Base-by-base conservation (phyloP, 2,888 invertebrate genomes). In the Pristionchus exspectatus region DNA sequence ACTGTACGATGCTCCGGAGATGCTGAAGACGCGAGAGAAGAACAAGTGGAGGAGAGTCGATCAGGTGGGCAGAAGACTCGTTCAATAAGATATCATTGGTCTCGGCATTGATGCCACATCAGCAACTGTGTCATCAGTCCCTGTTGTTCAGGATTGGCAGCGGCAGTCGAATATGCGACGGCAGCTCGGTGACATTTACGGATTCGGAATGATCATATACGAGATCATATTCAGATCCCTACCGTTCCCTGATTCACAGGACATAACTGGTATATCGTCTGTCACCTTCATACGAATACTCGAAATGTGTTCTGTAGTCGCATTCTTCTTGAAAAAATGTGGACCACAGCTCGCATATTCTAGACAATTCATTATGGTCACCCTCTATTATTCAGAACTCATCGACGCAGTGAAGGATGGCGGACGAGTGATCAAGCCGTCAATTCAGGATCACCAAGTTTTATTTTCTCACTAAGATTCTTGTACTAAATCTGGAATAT, bases 121-220 rank as follows among this genome's bases (percentile, higher is more conserved):
- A n/a, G n/a, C n/a, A n/a, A n/a, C n/a, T n/a, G n/a, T n/a, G n/a
- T n/a, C n/a, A n/a, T n/a, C n/a, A n/a, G n/a, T n/a, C n/a, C n/a
- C n/a, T n/a, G n/a, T n/a, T n/a, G n/a, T 7, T 50, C 24, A 69
- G 16, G 83, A 83, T 27, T 89, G 89, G 89, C 38, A 38, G 21
- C 33, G 83, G 18, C 81, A 81, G 12, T 63, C 89, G 1, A n/a
- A n/a, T 16, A 21, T 1, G 18, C 12, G 91, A 2, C 90, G 94
- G 38, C 93, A 94, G 90, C 90, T 93, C n/a, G 94, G 93, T 74
- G 95, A 95, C 88, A 92, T 95, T 30, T 95, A 95, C 90, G 93
- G 93, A 33, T 94, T 95, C 90, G 94, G 95, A 54, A 92, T 95
- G 91, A 91, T 93, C 30, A 91, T 92, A 91, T 92, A 92, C 87